These are phyloP conservation scores for Scaptomyza reducta DNA, from an alignment of 2,888 invertebrate genomes.

Conservation along the genomic window DNA sequence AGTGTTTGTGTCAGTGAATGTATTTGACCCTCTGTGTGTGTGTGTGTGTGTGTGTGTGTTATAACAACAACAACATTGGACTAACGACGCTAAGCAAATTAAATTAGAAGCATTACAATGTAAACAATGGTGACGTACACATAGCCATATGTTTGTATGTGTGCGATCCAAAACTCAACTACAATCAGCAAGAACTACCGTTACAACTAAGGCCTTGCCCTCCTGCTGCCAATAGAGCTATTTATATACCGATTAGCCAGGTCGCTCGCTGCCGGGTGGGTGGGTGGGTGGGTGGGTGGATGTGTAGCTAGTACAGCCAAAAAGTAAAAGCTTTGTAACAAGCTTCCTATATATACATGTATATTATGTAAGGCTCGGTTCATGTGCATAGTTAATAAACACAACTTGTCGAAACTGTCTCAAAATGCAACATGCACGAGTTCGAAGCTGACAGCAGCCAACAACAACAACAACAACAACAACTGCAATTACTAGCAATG, in stretches of 20 bases:
- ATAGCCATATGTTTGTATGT: neutral
- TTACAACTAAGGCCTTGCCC: conserved; percentile 13
- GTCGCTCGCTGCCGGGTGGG: conserved; percentile 9
- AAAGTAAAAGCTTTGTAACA: neutral
- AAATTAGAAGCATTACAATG: conserved; percentile 36
- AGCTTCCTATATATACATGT: neutral
- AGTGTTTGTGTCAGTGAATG: conserved; percentile 2
- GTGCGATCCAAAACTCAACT: conserved; percentile 1
- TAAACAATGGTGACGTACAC: conserved; percentile 37
- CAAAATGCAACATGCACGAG: conserved; percentile 21
- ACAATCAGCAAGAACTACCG: conserved; percentile 16
- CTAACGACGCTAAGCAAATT: conserved; percentile 36
- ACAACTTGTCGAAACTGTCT: conserved; percentile 20
- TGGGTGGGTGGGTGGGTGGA: too few relatives aligned
- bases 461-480: too few relatives aligned
- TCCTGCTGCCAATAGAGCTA: conserved; percentile 40
- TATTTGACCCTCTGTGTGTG: conserved; percentile 2
- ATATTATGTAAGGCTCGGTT: conserved; percentile 3
- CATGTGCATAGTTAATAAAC: conserved; percentile 41
- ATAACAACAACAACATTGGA: conserved; percentile 20
- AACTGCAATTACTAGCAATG: conserved; percentile 4
- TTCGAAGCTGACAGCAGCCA: conserved; percentile 15
- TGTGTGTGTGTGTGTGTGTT: conserved; percentile 3
- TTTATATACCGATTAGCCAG: conserved; percentile 60
- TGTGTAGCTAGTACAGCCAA: conserved; percentile 5